Percentiles rank a stretch among this genome's conserved stretches.
Conservation (phyloP, 2,113 vertebrate genomes). For the Paralichthys olivaceus region DNA sequence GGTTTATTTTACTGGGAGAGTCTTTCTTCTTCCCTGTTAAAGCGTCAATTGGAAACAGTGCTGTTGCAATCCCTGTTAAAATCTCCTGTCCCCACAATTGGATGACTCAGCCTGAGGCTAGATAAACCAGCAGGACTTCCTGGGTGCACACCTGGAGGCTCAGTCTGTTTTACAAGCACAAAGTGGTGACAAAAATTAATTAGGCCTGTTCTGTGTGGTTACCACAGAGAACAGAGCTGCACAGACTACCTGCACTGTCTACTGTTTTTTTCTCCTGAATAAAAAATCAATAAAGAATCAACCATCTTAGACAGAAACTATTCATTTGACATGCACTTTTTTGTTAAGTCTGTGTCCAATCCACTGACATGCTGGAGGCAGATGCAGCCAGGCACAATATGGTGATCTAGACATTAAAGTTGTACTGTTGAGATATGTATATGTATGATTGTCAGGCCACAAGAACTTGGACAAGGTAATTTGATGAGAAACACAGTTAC, state of each 20-base stretch:
- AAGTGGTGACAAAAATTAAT: conserved; percentile 4
- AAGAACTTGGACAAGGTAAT: no score
- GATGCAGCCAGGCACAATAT: no score
- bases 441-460: no score
- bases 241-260: background rate
- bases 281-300: no score
- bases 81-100: conserved; percentile 14
- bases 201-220: background rate
- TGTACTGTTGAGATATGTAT: no score
- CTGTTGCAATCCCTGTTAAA: conserved; percentile 22
- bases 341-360: background rate
- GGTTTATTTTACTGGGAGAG: conserved; percentile 72
- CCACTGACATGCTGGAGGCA: background rate
- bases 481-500: no score
- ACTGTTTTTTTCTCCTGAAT: background rate
- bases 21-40: conserved; percentile 30
- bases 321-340: background rate
- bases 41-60: conserved; percentile 18
- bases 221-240: background rate
- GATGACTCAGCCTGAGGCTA: conserved; percentile 25
- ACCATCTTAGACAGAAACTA: background rate
- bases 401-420: no score
- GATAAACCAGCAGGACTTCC: conserved; percentile 17
- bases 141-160: background rate
- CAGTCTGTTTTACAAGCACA: background rate